phyloP scores from a whole-genome alignment of 2,113 vertebrate species.

The Microcebus ravelobensis region DNA sequence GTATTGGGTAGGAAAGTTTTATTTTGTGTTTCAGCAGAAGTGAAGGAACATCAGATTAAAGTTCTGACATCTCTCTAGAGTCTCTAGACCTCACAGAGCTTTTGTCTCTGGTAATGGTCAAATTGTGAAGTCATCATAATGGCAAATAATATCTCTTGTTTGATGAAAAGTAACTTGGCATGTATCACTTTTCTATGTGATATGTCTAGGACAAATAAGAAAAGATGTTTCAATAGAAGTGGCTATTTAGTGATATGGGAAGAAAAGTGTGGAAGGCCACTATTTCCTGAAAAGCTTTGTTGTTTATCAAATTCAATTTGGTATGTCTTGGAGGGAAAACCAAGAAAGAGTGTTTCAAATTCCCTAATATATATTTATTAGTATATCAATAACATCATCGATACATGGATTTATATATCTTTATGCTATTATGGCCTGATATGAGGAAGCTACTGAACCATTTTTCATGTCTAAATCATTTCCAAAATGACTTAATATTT shows the following conservation, averaged over 20 bases:
- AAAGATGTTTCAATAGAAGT: neutral
- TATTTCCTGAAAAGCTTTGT: neutral
- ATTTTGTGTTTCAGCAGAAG: neutral
- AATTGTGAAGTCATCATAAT: neutral
- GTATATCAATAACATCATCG: neutral
- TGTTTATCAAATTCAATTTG: neutral
- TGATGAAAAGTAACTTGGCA: neutral
- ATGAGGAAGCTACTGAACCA: neutral
- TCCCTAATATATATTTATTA: neutral
- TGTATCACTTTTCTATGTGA: neutral
- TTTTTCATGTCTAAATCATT: constrained; percentile 50
- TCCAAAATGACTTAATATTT: constrained; percentile 46
- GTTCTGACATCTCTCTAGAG: neutral
- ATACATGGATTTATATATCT: neutral
- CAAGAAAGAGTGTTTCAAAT: neutral
- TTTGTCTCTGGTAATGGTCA: neutral
- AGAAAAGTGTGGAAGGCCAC: neutral
- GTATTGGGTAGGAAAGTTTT: neutral
- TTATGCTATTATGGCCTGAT: neutral
- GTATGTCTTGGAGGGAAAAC: neutral
- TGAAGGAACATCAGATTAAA: neutral
- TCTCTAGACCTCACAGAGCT: neutral
- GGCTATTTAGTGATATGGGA: constrained; percentile 17
- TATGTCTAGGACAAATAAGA: neutral
- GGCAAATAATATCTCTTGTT: neutral